These are phyloP conservation scores for Montipora foliosa DNA, from an alignment of 64 coral and sea anemone species.

Conservation along the genomic window DNA sequence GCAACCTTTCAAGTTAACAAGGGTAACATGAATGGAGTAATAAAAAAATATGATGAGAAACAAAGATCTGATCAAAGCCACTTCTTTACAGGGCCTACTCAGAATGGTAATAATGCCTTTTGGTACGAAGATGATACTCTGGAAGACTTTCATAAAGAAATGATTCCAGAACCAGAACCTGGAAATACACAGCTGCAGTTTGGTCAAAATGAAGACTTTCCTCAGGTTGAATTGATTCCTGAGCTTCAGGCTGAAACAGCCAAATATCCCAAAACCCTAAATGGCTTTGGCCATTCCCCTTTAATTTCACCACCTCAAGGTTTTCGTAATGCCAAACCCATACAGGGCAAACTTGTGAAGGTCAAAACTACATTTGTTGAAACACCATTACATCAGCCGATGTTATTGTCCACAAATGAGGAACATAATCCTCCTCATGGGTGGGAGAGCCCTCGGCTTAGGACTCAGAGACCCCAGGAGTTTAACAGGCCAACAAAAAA, in stretches of 20 bases:
- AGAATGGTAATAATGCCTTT: background rate
- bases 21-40: background rate
- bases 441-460: background rate
- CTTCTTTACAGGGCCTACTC: background rate
- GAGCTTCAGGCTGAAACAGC: background rate
- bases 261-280: background rate
- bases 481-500: background rate
- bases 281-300: background rate
- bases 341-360: slow-evolving; percentile 1
- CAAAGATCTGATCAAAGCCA: background rate
- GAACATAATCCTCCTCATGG: background rate
- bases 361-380: slow-evolving; percentile 29
- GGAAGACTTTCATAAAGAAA: slow-evolving; percentile 19
- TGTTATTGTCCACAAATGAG: background rate
- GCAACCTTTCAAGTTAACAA: slow-evolving; percentile 18
- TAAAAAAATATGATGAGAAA: background rate
- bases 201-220: background rate
- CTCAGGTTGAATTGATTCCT: background rate
- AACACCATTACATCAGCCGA: background rate
- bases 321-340: background rate
- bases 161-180: slow-evolving; percentile 52
- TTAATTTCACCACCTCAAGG: background rate
- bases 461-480: background rate
- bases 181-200: background rate
- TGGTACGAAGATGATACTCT: slow-evolving; percentile 13